phyloP scores from a whole-genome alignment of 2,797 vertebrate species.

The Lepidocolaptes lacrymiger region DNA sequence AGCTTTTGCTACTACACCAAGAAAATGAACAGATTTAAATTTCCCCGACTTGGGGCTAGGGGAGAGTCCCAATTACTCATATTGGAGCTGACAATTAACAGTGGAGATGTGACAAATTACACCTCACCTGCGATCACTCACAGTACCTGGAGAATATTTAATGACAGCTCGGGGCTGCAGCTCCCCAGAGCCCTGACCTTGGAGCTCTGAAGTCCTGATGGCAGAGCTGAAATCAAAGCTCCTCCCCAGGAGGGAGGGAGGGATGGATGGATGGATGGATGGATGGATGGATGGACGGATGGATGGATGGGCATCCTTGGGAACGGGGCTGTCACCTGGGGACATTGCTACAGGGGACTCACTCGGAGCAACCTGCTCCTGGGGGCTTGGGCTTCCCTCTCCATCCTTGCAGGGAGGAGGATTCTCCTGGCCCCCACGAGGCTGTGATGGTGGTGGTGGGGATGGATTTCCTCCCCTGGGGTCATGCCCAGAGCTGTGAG shows the following conservation, averaged over 20 bases:
- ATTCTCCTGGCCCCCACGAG: background rate
- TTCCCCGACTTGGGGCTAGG: background rate
- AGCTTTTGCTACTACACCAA: background rate
- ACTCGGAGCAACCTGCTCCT: background rate
- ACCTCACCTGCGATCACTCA: background rate
- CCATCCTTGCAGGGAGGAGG: background rate
- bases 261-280: background rate
- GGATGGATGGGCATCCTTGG: background rate
- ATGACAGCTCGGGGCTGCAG: fast-evolving
- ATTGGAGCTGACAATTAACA: background rate
- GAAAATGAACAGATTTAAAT: background rate
- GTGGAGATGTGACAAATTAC: background rate
- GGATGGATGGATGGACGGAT: background rate
- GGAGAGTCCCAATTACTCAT: background rate
- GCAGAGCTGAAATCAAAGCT: background rate
- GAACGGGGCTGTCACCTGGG: background rate
- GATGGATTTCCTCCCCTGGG: background rate
- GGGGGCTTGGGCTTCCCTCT: background rate
- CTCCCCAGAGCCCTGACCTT: background rate
- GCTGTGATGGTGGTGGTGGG: background rate
- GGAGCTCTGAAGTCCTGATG: background rate
- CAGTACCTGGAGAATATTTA: background rate
- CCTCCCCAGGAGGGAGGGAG: background rate
- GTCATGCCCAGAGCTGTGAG: background rate
- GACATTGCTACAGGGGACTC: fast-evolving